A percentile compares a stretch with the other conserved stretches of the same genome.
These are phyloP conservation scores for Drosophila virilis DNA, from an alignment of 1,140 invertebrate genomes.

Conservation along the genomic window DNA sequence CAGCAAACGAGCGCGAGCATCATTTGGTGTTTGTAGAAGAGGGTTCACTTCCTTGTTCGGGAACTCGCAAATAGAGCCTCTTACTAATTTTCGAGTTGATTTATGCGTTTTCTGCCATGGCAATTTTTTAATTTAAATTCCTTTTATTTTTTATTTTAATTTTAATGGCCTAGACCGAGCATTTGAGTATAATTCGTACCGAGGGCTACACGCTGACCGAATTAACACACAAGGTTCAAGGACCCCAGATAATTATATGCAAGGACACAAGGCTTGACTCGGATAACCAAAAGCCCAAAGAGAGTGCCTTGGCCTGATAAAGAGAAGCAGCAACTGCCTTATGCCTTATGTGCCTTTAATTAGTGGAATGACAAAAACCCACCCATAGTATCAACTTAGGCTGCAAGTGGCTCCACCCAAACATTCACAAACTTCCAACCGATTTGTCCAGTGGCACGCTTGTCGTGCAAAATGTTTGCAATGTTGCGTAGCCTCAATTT, in stretches of 20 bases:
- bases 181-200: constrained; percentile 29
- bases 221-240: constrained; percentile 50
- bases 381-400: constrained; percentile 68
- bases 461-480: constrained; percentile 59
- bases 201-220: constrained; percentile 18
- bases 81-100: constrained; percentile 62
- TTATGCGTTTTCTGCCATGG: constrained; percentile 36
- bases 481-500: constrained; percentile 40
- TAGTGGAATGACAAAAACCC: constrained; percentile 74
- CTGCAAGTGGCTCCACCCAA: constrained; percentile 19
- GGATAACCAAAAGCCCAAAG: constrained; percentile 43
- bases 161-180: constrained; percentile 22
- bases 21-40: too few species aligned
- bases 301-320: constrained; percentile 46
- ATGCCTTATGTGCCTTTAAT: constrained; percentile 75
- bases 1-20: too few species aligned
- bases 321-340: background rate
- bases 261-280: constrained; percentile 72
- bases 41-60: too few species aligned
- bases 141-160: constrained; percentile 50
- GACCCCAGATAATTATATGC: constrained; percentile 73
- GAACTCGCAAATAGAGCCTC: too few species aligned
- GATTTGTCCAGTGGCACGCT: constrained; percentile 3
- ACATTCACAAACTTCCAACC: too few species aligned
- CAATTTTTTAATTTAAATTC: constrained; percentile 66